Evolutionary conservation across 23 tunicate species (phyloP).

Genomic region (Ciona savignyi): DNA sequence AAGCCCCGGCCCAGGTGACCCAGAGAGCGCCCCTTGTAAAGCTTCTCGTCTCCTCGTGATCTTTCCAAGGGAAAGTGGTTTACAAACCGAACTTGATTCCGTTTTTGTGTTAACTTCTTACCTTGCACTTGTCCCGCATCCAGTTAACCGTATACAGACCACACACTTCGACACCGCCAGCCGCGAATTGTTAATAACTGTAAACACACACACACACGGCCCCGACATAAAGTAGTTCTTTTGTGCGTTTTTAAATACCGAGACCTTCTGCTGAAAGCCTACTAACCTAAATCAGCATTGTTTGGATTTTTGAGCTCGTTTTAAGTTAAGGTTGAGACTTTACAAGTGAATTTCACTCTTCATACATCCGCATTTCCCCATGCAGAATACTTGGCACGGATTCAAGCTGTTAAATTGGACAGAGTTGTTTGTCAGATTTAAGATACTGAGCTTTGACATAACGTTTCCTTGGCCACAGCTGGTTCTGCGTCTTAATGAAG

Average conservation of each 20-base stretch:
- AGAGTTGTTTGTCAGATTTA: neutral
- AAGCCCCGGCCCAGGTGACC: neutral
- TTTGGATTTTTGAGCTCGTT: too few species aligned
- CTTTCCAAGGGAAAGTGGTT: neutral
- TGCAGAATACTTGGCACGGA: too few species aligned
- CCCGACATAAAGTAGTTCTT: neutral
- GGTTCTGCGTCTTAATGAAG: neutral
- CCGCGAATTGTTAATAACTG: neutral
- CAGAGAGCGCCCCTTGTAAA: neutral
- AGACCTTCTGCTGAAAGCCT: too few species aligned
- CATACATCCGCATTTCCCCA: too few species aligned
- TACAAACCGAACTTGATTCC: neutral
- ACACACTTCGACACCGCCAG: neutral
- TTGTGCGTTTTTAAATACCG: neutral
- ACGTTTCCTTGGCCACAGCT: neutral
- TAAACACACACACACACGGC: neutral
- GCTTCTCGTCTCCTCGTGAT: neutral
- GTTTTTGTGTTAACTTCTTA: neutral
- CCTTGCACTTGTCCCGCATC: neutral
- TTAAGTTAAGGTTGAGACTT: too few species aligned
- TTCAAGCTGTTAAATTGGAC: too few species aligned
- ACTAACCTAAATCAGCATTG: too few species aligned
- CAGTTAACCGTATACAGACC: neutral
- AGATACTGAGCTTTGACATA: neutral
- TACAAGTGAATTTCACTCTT: too few species aligned